Evolutionary conservation across 2,113 vertebrate species (phyloP), one percentile per base, ranked within the genome.

Genomic region (Astatotilapia flaviijosephi): DNA sequence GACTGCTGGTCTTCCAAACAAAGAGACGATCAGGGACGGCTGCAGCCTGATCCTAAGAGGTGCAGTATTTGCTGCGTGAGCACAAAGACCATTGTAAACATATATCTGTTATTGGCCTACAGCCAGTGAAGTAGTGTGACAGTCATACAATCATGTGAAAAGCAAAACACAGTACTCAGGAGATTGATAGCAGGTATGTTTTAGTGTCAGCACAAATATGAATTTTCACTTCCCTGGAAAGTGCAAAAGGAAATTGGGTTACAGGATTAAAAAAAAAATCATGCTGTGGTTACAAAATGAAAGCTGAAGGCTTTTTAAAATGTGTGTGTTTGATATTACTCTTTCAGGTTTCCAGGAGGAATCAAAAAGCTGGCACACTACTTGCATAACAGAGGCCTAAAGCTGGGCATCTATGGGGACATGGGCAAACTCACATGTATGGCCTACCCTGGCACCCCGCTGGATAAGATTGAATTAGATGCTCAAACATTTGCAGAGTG

Each of bases 401-500:
- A 98, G 89, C 94, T 99, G 92, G 98, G 98, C 56, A 98, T 99
- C 96, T 99, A 99, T 0, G 97, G 89, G 0, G 98, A 99, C 95
- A 73, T 99, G 93, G 98, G 98, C 65, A 97, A 89, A 3, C 73
- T 95, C 88, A 99, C 98, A 4, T 99, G 98, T 5, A 92, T 85
- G 19, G 98, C 96, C 2, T 99, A 97, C 91, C 97, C 98, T 0
- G 98, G 98, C 9, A 99, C 97, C 21, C 96, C 97, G 0, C 90
- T 99, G 77, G 97, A 98, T 88, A 92, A 81, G 2, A 95, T 98
- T 2, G 7, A 95, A n/a, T 91, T 93, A 13, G 98, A 99, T 0
- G 98, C 98, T 1, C 92, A 95, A 11, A 99, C 98, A 7, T 99
- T 99, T 3, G 98, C 98, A 0, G 93, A 97, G 0, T 99, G 98